phyloP scores from a whole-genome alignment of 2,113 vertebrate species.

The Cyprinodon tularosa region DNA sequence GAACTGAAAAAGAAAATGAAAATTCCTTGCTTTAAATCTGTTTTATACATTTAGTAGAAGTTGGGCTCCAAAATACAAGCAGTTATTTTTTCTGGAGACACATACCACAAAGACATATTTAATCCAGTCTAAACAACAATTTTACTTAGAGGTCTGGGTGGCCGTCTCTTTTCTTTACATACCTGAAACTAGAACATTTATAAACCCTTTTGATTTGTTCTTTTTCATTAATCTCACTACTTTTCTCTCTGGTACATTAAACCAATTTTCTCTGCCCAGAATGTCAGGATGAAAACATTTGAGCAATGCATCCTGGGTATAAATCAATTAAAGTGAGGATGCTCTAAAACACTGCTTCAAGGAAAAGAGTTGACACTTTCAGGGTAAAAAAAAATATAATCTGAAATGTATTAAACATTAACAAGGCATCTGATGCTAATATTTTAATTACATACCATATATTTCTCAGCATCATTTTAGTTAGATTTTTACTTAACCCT shows the following conservation, averaged over 20 bases:
- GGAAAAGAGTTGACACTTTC: neutral
- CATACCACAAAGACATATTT: neutral
- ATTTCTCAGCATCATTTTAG: neutral
- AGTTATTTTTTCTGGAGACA: neutral
- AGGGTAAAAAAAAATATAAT: neutral
- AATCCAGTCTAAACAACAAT: too few relatives aligned
- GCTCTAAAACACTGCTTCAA: constrained; percentile 10
- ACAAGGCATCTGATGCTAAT: neutral
- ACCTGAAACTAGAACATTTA: neutral
- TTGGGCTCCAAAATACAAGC: constrained; percentile 13
- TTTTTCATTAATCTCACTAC: neutral
- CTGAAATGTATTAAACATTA: neutral
- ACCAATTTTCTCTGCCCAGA: neutral
- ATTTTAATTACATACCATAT: neutral
- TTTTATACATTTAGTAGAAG: neutral
- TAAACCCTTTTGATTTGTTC: neutral
- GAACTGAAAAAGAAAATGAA: neutral
- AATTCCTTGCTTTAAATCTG: neutral
- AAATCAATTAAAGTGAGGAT: neutral
- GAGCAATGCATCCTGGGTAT: neutral
- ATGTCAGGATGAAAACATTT: neutral
- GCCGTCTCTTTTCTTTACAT: neutral
- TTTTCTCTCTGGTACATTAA: too few relatives aligned
- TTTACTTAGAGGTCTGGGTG: neutral
- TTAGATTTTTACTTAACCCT: neutral